Percentiles rank a stretch among this genome's conserved stretches.
Evolutionary conservation across 2,888 invertebrate species (phyloP).

Genomic region (Mesorhabditis spiculigera): DNA sequence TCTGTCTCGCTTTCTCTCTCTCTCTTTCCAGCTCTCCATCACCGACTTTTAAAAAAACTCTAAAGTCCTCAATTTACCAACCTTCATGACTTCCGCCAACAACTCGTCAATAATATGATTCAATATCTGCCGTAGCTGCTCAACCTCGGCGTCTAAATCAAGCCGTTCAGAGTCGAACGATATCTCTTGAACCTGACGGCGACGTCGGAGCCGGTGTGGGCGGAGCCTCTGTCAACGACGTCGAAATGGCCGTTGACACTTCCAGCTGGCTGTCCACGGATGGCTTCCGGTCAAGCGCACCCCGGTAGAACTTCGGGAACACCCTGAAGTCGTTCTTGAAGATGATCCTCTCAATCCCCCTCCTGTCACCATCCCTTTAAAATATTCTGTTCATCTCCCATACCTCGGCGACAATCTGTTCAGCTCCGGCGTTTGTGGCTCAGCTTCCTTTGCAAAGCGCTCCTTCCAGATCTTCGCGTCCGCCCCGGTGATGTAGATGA

Average conservation of each 20-base stretch:
- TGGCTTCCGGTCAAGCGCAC: constrained; percentile 38
- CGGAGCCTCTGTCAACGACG: constrained; percentile 12
- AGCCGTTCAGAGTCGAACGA: constrained; percentile 23
- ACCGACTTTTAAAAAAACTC: no score
- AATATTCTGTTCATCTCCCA: constrained; percentile 19
- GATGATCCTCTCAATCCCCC: not conserved
- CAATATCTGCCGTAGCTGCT: not conserved
- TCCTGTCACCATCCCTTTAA: not conserved
- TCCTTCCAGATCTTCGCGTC: constrained; percentile 64
- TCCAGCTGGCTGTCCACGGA: constrained; percentile 21
- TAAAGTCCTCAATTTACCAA: not conserved
- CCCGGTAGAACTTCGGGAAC: constrained; percentile 66
- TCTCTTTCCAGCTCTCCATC: no score
- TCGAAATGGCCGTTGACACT: constrained; percentile 15
- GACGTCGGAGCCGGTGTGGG: not conserved
- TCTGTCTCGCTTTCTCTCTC: no score
- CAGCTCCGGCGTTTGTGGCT: constrained; percentile 35
- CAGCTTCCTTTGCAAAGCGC: constrained; percentile 43
- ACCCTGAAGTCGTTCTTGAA: constrained; percentile 59
- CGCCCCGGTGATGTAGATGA: constrained; percentile 65
- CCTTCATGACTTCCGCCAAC: not conserved
- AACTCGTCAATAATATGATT: not conserved
- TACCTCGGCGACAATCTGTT: constrained; percentile 55
- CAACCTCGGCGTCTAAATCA: not conserved
- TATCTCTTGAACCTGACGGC: no score